Evolutionary conservation across 2,113 vertebrate species (phyloP).

Genomic region (Neotoma lepida): DNA sequence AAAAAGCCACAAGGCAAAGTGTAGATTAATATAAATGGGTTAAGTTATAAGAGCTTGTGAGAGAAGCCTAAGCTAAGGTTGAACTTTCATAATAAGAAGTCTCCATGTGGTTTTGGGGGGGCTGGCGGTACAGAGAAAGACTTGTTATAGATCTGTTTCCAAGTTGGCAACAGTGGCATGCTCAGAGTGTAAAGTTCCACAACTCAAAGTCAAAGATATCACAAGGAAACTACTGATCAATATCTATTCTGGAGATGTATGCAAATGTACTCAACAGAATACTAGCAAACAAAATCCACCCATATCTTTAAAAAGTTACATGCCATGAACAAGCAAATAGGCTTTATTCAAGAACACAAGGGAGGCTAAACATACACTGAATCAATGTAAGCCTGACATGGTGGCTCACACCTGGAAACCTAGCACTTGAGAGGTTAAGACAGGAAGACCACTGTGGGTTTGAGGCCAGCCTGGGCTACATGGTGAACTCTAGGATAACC

Average conservation of each 20-base stretch:
- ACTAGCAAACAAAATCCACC: neutral
- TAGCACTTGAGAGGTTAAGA: neutral
- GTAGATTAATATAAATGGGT: neutral
- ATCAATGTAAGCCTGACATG: neutral
- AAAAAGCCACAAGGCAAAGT: neutral
- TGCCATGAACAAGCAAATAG: neutral
- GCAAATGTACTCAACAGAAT: neutral
- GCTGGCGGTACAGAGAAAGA: neutral
- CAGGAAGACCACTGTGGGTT: neutral
- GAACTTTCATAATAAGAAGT: neutral
- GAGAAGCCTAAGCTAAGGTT: neutral
- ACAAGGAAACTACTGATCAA: neutral
- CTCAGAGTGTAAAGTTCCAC: neutral
- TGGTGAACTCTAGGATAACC: neutral
- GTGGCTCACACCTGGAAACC: neutral
- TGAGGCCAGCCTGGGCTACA: neutral
- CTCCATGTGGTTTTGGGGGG: neutral
- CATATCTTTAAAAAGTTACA: neutral
- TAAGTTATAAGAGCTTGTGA: neutral
- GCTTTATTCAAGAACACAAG: neutral
- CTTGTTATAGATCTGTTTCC: neutral
- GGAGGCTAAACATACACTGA: neutral
- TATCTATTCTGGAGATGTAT: neutral
- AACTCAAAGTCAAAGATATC: neutral
- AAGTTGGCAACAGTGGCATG: neutral